phyloP scores from a whole-genome alignment of 2,797 vertebrate genomes.

The Falco concolor region DNA sequence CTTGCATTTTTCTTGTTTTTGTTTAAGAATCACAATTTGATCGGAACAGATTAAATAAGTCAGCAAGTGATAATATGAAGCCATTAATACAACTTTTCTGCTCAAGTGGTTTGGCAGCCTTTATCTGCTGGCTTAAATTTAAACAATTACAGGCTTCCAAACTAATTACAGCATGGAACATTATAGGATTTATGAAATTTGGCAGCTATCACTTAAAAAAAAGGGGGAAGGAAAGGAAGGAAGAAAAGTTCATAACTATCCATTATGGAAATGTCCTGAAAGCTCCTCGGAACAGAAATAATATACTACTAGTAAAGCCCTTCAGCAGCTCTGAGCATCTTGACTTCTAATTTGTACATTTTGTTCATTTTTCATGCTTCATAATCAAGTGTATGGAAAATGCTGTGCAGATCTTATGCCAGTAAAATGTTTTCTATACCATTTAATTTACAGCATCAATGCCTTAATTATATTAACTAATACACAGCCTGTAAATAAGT shows the following conservation, averaged over 20 bases:
- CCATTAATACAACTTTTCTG: slow-evolving; percentile 72
- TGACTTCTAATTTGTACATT: slow-evolving; percentile 15
- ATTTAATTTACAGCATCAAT: slow-evolving; percentile 53
- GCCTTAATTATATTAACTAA: slow-evolving; percentile 54
- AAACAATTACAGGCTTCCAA: slow-evolving; percentile 73
- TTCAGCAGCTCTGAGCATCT: not conserved
- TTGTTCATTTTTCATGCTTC: slow-evolving; percentile 38
- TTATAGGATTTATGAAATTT: slow-evolving; percentile 70
- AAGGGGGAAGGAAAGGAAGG: slow-evolving; percentile 20
- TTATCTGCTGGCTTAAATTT: slow-evolving; percentile 70
- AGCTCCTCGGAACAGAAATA: slow-evolving; percentile 49
- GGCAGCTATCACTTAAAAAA: slow-evolving; percentile 69
- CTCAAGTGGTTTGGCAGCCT: slow-evolving; percentile 73
- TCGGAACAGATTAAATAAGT: slow-evolving; percentile 74
- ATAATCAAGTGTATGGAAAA: not conserved
- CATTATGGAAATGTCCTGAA: slow-evolving; percentile 56
- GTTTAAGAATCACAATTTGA: slow-evolving; percentile 62
- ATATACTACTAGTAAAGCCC: not conserved
- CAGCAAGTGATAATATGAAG: slow-evolving; percentile 66
- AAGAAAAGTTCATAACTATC: slow-evolving; percentile 67
- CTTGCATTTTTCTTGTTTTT: slow-evolving; percentile 30
- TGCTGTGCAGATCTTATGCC: slow-evolving; percentile 4
- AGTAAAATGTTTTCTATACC: slow-evolving; percentile 27
- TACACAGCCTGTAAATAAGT: slow-evolving; percentile 27
- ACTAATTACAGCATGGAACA: slow-evolving; percentile 71